phyloP scores from a whole-genome alignment of 1,140 invertebrate genomes.

The Polypedilum vanderplanki region DNA sequence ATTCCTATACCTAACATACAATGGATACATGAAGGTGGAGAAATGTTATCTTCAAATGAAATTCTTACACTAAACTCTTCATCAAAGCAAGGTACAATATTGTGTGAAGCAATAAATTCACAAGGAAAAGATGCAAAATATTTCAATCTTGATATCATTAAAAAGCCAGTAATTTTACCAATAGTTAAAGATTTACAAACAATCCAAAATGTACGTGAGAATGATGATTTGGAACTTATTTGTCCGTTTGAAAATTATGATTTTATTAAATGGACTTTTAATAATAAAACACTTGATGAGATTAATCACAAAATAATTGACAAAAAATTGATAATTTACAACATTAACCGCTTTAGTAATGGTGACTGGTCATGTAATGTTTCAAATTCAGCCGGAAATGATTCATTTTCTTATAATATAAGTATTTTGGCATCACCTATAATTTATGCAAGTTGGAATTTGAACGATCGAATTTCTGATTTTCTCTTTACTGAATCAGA shows the following conservation, averaged over 20 bases:
- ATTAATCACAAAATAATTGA: background rate
- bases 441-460: background rate
- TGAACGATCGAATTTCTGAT: background rate
- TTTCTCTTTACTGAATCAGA: background rate
- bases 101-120: background rate
- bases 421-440: background rate
- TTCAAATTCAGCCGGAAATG: background rate
- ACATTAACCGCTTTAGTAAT: background rate
- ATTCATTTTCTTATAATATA: background rate
- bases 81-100: background rate
- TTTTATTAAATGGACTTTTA: background rate
- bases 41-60: background rate
- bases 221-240: background rate
- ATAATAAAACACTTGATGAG: background rate
- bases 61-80: background rate
- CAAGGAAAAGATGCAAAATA: background rate
- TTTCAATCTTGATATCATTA: background rate
- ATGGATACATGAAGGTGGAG: background rate
- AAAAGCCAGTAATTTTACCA: background rate
- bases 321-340: background rate
- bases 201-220: background rate
- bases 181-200: background rate
- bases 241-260: slow-evolving; percentile 8
- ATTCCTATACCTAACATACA: background rate
- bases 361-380: background rate